Evolutionary conservation across 35 echinoderm and acorn worm species (phyloP), one percentile per base, ranked within the genome.

Genomic region (Lytechinus pictus): DNA sequence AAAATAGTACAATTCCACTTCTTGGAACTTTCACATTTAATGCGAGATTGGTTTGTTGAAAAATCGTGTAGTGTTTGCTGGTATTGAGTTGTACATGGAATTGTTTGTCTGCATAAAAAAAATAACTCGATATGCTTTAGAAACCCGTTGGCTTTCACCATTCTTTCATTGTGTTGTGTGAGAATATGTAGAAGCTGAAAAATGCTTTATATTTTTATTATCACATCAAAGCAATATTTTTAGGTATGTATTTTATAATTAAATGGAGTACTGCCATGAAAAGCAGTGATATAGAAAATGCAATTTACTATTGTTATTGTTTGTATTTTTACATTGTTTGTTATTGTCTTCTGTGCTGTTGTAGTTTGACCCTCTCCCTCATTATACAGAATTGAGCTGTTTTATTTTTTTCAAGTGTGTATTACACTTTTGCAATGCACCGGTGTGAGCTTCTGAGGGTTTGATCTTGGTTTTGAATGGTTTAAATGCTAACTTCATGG

Each of bases 201-300:
- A 6, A 24, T n/a, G 66, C 66, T 79, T 24, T 79, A 79, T 79
- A 79, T 79, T 79, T 79, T 79, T 79, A 44, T 44, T 44, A 79
- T 79, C 66, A 79, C n/a, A 24, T 79, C 66, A 79, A 27, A 79
- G n/a, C 19, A 27, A 79, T 79, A 79, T 79, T 79, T 57, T 79
- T 79, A 79, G 66, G 66, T 79, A 79, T 79, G 66, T 24, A n/a
- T 79, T 79, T 79, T 79, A 19, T 19, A 79, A 79, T 79, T 24
- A 79, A 79, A 79, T 79, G 66, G 66, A 79, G 19, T 79, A 79
- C 66, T 79, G 66, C 66, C 66, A 79, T 79, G 66, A 79, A 79
- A 79, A 79, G 66, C 66, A 79, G 66, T 79, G 21, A 79, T 3
- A 16, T 71, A n/a, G 4, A 79, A 24, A 79, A 24, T 79, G 19